Conservation (phyloP, 2,797 vertebrate species). For the Phoxinus dragarum region DNA sequence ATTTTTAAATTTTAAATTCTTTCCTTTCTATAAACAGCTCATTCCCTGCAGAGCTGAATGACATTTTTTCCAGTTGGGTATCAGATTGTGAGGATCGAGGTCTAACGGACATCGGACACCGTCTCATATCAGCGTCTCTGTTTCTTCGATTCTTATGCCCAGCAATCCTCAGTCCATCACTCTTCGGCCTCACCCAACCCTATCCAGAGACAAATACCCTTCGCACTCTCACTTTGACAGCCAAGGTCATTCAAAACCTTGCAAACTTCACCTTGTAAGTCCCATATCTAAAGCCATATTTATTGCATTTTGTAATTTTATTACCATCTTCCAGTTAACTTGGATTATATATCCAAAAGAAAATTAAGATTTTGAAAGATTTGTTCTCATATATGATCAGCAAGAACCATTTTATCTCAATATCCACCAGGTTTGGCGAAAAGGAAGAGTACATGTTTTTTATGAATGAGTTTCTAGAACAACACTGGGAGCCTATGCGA, state of each 20-base stretch:
- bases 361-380: not conserved
- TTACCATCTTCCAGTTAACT: not conserved
- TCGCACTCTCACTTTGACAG: slow-evolving; percentile 89
- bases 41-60: slow-evolving; percentile 89
- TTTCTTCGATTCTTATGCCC: slow-evolving; percentile 95
- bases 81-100: slow-evolving; percentile 81
- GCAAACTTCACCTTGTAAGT: slow-evolving; percentile 91
- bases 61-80: slow-evolving; percentile 89
- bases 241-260: slow-evolving; percentile 96
- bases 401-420: not conserved
- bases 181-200: slow-evolving; percentile 89
- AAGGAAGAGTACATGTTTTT: slow-evolving; percentile 98
- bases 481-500: slow-evolving; percentile 86
- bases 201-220: slow-evolving; percentile 86
- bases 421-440: slow-evolving; percentile 86
- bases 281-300: not conserved
- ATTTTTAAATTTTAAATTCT: not conserved
- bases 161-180: slow-evolving; percentile 91
- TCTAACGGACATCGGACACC: slow-evolving; percentile 81
- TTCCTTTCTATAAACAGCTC: slow-evolving; percentile 71
- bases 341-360: not conserved
- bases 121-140: slow-evolving; percentile 94
- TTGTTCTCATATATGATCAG: not conserved
- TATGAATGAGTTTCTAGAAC: slow-evolving; percentile 92
- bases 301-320: not conserved